Evolutionary conservation across 2,113 vertebrate species (phyloP).

Genomic region (Phyllostomus discolor): DNA sequence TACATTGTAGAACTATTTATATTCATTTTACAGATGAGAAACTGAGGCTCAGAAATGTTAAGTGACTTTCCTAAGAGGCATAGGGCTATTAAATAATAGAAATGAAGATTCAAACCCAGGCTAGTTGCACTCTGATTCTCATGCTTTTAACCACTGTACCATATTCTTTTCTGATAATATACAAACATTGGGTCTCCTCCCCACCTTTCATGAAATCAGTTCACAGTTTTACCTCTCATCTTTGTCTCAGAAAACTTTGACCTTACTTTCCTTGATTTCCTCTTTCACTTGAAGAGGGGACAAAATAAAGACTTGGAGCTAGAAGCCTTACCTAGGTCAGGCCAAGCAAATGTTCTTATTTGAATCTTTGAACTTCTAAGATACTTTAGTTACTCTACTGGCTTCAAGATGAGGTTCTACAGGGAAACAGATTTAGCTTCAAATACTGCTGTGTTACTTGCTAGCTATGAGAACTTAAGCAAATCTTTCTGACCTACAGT

Average conservation of each 20-base stretch:
- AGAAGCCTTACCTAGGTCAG: not conserved
- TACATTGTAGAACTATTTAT: not conserved
- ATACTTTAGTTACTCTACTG: not conserved
- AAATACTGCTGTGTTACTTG: not conserved
- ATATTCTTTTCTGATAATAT: not conserved
- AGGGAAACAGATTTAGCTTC: not conserved
- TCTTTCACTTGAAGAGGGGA: not conserved
- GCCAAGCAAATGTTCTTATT: not conserved
- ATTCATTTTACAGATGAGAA: not conserved
- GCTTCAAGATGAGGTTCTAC: not conserved
- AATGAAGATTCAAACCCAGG: not conserved
- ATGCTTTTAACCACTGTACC: not conserved
- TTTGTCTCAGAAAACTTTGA: not conserved
- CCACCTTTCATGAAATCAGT: not conserved
- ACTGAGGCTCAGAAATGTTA: not conserved
- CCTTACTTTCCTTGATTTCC: not conserved
- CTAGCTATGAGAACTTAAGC: not conserved
- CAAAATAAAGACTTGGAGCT: not conserved
- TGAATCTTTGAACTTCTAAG: not conserved
- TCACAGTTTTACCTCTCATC: not conserved
- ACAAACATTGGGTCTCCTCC: not conserved
- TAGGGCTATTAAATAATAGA: not conserved
- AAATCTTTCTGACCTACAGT: not conserved
- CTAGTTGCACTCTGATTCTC: not conserved
- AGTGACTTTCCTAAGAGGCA: not conserved